These are phyloP conservation scores for Sebastiscus albofasciatus DNA, from an alignment of 2,797 vertebrate species.

Conservation along the genomic window DNA sequence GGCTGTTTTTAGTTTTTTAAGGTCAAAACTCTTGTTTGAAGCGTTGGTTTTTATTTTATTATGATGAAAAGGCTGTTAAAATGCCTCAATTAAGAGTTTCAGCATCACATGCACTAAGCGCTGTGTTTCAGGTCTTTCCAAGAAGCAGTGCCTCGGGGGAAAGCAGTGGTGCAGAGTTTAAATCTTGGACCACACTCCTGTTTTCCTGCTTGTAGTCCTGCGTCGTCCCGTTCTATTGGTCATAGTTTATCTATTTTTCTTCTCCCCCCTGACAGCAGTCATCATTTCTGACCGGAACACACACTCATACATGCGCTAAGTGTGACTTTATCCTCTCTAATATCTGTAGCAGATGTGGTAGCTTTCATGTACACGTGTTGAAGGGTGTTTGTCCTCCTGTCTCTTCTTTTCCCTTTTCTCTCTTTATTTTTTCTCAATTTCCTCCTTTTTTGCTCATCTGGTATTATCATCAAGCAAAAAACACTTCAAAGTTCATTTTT, in stretches of 20 bases:
- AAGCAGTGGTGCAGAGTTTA: not conserved
- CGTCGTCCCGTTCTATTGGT: not conserved
- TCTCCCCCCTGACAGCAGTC: slow-evolving; percentile 16
- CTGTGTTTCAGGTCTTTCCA: slow-evolving; percentile 26
- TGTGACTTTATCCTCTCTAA: slow-evolving; percentile 43
- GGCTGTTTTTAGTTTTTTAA: not conserved
- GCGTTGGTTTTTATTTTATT: not conserved
- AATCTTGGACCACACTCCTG: slow-evolving; percentile 9
- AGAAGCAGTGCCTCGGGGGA: not conserved
- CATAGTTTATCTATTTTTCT: slow-evolving; percentile 28
- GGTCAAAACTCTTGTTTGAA: not conserved
- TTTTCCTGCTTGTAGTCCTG: slow-evolving; percentile 21
- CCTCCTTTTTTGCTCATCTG: not conserved
- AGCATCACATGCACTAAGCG: not conserved
- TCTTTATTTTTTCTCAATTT: not conserved
- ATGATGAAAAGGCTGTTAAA: slow-evolving; percentile 23
- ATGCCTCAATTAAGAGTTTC: not conserved
- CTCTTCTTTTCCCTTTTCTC: not conserved
- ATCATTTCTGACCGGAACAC: slow-evolving; percentile 26
- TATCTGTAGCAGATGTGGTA: slow-evolving; percentile 65
- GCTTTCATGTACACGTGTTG: slow-evolving; percentile 39
- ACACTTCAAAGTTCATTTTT: not conserved
- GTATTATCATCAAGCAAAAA: not conserved
- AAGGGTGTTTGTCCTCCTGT: slow-evolving; percentile 12
- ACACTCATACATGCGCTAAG: not conserved